These are phyloP conservation scores for Casuarius casuarius DNA, from an alignment of 2,113 vertebrate species.

Conservation along the genomic window DNA sequence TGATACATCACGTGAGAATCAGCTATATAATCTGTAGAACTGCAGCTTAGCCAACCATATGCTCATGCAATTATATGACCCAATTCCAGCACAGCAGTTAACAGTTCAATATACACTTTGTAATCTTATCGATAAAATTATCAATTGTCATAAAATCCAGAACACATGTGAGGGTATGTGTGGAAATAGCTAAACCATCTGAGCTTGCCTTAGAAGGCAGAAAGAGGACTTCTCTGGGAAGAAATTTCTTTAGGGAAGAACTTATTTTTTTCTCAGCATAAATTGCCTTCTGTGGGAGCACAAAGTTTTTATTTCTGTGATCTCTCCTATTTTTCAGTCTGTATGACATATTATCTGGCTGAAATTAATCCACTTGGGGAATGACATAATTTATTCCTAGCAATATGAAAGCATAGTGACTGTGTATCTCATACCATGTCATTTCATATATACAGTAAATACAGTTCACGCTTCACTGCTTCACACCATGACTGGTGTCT, in stretches of 20 bases:
- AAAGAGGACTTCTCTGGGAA: neutral
- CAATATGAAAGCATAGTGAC: neutral
- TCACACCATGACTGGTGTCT: neutral
- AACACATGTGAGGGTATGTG: rapidly evolving
- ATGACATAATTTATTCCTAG: neutral
- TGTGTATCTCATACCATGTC: neutral
- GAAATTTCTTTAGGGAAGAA: neutral
- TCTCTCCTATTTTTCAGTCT: neutral
- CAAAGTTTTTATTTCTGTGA: neutral
- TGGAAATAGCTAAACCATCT: rapidly evolving
- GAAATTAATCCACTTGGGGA: neutral
- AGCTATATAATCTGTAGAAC: neutral
- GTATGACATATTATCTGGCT: neutral
- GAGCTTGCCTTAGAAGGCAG: neutral
- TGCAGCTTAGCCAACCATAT: neutral
- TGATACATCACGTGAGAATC: neutral
- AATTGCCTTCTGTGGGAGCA: neutral
- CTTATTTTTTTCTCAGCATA: neutral
- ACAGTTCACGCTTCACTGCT: neutral
- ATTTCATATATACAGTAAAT: neutral
- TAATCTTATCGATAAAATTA: slow-evolving; percentile 32
- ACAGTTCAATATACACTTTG: neutral
- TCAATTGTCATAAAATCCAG: neutral
- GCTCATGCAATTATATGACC: neutral
- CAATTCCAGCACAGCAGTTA: neutral